A percentile compares a stretch with the other conserved stretches of the same genome.
These are phyloP conservation scores for Mantis religiosa DNA, from an alignment of 2,888 invertebrate species.

Conservation along the genomic window DNA sequence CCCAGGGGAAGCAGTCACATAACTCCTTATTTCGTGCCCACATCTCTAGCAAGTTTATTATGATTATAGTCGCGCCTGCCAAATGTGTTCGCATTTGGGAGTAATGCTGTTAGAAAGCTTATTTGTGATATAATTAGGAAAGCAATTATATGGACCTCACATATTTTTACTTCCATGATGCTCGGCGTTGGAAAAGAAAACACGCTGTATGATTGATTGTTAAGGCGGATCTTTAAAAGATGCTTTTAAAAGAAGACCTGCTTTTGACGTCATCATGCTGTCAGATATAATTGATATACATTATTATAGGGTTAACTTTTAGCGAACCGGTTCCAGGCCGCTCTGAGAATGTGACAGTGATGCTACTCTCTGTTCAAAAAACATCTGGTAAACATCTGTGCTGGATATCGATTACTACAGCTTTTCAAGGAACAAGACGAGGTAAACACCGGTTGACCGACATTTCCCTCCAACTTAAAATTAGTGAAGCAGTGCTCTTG, in stretches of 20 bases:
- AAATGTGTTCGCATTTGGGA: neutral
- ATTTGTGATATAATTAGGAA: conserved; percentile 5
- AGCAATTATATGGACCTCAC: neutral
- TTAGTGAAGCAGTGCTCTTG: no score
- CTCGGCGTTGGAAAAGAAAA: neutral
- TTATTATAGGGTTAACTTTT: conserved; percentile 8
- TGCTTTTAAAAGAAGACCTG: neutral
- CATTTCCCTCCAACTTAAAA: neutral
- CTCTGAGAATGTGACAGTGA: neutral
- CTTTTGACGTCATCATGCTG: conserved; percentile 10
- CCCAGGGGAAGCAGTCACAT: neutral
- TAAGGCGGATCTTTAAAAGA: neutral
- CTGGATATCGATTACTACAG: neutral
- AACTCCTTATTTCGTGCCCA: neutral
- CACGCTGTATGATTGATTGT: conserved; percentile 1
- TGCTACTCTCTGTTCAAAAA: neutral
- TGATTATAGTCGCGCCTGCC: neutral
- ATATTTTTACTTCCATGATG: neutral
- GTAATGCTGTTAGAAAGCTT: neutral
- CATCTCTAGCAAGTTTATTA: neutral
- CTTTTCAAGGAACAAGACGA: neutral
- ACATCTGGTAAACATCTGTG: neutral
- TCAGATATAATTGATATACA: conserved; percentile 15
- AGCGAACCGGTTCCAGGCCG: conserved; percentile 1
- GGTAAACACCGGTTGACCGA: neutral